phyloP scores from a whole-genome alignment of 2,888 invertebrate genomes.

The Cosmorhoe ocellata region DNA sequence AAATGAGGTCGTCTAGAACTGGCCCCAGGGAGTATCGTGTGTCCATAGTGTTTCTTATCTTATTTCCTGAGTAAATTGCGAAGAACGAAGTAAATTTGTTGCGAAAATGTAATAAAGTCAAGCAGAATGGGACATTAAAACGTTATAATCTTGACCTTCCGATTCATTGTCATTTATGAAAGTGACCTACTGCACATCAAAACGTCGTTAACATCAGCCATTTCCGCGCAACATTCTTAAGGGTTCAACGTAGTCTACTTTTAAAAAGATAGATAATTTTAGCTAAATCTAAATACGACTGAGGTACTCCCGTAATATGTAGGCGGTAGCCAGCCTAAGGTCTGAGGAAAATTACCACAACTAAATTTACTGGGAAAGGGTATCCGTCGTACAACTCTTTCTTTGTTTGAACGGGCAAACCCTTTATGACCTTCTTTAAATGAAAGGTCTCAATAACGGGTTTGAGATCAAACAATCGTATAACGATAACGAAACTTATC shows the following conservation, averaged over 20 bases:
- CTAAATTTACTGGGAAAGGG: neutral
- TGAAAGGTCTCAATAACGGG: constrained; percentile 11
- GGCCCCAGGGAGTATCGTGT: constrained; percentile 22
- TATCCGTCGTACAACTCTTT: constrained; percentile 5
- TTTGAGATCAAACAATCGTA: constrained; percentile 1
- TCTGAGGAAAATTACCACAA: too few relatives aligned
- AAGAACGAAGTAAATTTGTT: neutral
- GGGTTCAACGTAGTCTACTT: too few relatives aligned
- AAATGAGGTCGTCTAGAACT: constrained; percentile 25
- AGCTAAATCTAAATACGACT: too few relatives aligned
- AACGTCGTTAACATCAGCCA: too few relatives aligned
- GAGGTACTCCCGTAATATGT: too few relatives aligned
- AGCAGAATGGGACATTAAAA: neutral
- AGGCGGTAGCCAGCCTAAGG: too few relatives aligned
- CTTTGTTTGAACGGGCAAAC: constrained; percentile 6
- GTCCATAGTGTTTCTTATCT: constrained; percentile 10
- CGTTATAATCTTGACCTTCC: neutral
- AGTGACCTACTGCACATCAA: too few relatives aligned
- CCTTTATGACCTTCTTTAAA: constrained; percentile 11
- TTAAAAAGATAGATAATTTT: too few relatives aligned
- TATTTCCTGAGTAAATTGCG: constrained; percentile 2
- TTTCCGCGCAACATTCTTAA: too few relatives aligned
- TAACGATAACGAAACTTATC: constrained; percentile 1
- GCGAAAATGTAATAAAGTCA: neutral
- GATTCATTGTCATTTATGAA: neutral